phyloP scores from a whole-genome alignment of 2,113 vertebrate species.

The Nothoprocta perdicaria region DNA sequence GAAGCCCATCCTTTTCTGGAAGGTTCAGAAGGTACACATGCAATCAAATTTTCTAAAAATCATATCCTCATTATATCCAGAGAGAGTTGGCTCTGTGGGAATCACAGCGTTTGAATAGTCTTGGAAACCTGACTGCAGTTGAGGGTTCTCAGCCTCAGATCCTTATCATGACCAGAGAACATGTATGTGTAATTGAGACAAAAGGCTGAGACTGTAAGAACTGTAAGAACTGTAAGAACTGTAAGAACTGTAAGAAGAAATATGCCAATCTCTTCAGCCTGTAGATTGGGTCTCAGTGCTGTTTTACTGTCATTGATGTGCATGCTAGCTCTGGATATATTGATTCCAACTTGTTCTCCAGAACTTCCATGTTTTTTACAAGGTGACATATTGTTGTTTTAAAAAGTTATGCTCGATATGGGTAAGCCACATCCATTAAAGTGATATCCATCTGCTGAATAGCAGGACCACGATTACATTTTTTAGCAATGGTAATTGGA shows the following conservation, averaged over 20 bases:
- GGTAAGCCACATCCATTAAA: background rate
- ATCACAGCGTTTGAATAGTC: fast-evolving
- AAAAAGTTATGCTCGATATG: background rate
- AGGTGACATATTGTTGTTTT: background rate
- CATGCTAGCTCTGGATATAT: fast-evolving
- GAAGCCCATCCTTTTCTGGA: background rate
- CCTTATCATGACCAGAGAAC: background rate
- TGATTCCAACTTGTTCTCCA: background rate
- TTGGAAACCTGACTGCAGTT: background rate
- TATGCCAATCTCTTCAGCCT: background rate
- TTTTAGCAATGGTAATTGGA: background rate
- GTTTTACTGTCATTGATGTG: background rate
- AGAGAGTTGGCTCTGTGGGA: background rate
- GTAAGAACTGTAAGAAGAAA: background rate
- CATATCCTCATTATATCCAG: background rate
- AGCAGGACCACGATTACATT: background rate
- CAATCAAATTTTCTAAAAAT: background rate
- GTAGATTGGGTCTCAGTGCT: background rate
- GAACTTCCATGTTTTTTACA: background rate
- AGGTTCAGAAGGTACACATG: background rate
- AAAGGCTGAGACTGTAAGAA: background rate
- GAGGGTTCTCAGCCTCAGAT: background rate
- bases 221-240: background rate
- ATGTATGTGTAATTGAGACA: background rate
- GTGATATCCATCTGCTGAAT: background rate